Evolutionary conservation across 92 coral and sea anemone genomes (phyloP), one percentile per base, ranked within the genome.

Genomic region (Blastomussa wellsi): DNA sequence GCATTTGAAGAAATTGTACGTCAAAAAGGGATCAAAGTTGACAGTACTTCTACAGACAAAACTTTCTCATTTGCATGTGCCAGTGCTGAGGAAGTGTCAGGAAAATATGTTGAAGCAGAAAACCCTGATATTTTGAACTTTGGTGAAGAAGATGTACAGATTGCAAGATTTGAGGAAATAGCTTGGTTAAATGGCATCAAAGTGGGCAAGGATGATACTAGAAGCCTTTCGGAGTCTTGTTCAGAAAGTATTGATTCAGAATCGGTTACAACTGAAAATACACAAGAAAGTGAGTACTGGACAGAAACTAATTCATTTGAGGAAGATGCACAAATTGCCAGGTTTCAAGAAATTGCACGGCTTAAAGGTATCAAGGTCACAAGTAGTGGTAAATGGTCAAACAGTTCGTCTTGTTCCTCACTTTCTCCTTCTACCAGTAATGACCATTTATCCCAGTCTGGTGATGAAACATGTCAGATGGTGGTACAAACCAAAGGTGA

Each of bases 131-230:
- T 24, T 80, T 6, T 26, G 32, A 72, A 79, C 35, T 64, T 42
- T 7, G 38, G 38, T 79, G 84, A 68, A 15, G 24, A 81, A 49
- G 85, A 81, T 81, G 64, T 15, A 20, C 77, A 81, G n/a, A 64
- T 57, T 65, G 82, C 85, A 15, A 76, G 37, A 76, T 91, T 91
- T 78, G 88, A 91, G 51, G 84, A 74, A 78, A 79, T 86, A 65
- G 94, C 92, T 14, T 48, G 78, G 67, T 55, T 78, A 29, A 89
- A 85, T 77, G 94, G 92, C 31, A 92, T 92, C 57, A 83, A 84
- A 74, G 78, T 89, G 15, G 88, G 92, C 41, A 72, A 32, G 16
- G 4, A 22, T 1, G 31, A 11, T 8, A 22, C 12, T 29, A 36
- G 67, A 16, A 37, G 55, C 24, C 14, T n/a, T 49, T 81, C 78